Evolutionary conservation across 2,797 vertebrate species (phyloP).

Genomic region (Octomys mimax): DNA sequence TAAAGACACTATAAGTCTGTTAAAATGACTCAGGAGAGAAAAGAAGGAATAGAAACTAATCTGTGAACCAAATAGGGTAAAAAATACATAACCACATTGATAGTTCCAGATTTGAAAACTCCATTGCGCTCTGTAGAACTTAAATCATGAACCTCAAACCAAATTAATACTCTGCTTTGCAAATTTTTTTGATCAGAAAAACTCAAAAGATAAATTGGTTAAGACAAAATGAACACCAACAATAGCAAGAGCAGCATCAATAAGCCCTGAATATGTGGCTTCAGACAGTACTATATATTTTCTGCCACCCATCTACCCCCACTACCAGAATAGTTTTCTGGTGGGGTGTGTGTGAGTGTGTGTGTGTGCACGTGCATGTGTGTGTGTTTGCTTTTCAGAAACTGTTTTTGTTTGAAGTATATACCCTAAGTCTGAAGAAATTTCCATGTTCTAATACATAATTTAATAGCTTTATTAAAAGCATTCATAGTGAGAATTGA

Average conservation of each 20-base stretch:
- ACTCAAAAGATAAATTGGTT: neutral
- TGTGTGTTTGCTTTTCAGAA: conserved; percentile 3
- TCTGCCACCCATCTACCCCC: neutral
- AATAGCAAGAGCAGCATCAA: neutral
- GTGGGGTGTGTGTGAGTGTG: neutral
- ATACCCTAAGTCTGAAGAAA: conserved; percentile 31
- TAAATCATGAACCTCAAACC: conserved; percentile 12
- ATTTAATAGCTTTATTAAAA: conserved; percentile 18
- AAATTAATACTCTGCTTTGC: conserved; percentile 12
- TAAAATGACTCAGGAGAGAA: conserved; percentile 50
- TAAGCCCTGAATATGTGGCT: neutral
- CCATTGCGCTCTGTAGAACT: neutral
- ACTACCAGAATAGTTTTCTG: neutral
- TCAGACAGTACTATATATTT: conserved; percentile 4
- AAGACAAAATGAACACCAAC: neutral
- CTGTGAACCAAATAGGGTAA: neutral
- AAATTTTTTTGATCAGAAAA: conserved; percentile 33
- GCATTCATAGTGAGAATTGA: conserved; percentile 2
- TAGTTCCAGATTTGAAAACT: conserved; percentile 30
- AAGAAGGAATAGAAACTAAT: conserved; percentile 31
- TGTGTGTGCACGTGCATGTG: neutral
- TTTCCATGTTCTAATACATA: conserved; percentile 21
- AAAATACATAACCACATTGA: neutral
- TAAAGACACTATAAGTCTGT: conserved; percentile 33
- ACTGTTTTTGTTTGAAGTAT: conserved; percentile 35